Percentiles rank a stretch among this genome's conserved stretches.
Conservation (phyloP, 2,113 vertebrate genomes). For the Ornithorhynchus anatinus region DNA sequence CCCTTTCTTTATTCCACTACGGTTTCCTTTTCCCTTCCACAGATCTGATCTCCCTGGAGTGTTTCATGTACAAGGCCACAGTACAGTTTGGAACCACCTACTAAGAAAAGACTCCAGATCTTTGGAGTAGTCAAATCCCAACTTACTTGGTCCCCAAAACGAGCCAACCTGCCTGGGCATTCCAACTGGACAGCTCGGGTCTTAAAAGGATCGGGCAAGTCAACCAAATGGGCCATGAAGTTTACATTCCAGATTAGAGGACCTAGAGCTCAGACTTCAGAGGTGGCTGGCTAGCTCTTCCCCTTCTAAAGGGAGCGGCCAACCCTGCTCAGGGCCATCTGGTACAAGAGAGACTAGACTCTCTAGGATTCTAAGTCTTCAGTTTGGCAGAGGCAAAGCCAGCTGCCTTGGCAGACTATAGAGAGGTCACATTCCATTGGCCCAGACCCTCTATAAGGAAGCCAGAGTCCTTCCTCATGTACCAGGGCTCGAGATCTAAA, state of each 20-base stretch:
- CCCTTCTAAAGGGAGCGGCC: no score
- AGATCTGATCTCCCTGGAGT: no score
- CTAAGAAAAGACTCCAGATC: no score
- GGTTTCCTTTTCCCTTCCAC: background rate
- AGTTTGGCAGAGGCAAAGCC: no score
- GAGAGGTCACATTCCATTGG: constrained; percentile 2
- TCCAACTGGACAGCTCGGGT: background rate
- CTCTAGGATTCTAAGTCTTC: background rate
- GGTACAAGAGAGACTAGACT: background rate
- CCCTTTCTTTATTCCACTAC: background rate
- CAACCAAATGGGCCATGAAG: background rate
- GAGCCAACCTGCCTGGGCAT: no score
- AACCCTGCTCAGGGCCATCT: background rate
- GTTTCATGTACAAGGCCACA: no score
- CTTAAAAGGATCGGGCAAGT: background rate
- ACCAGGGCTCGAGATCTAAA: background rate
- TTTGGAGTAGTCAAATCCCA: no score
- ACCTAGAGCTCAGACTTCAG: background rate
- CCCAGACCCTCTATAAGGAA: background rate
- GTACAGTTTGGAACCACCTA: no score
- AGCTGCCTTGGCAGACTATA: background rate
- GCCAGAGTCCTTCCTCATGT: background rate
- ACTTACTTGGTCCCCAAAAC: no score
- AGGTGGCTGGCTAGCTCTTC: no score
- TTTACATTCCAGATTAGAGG: background rate